Conservation (phyloP, 2,888 invertebrate genomes). For the Drosophila melanocephala region DNA sequence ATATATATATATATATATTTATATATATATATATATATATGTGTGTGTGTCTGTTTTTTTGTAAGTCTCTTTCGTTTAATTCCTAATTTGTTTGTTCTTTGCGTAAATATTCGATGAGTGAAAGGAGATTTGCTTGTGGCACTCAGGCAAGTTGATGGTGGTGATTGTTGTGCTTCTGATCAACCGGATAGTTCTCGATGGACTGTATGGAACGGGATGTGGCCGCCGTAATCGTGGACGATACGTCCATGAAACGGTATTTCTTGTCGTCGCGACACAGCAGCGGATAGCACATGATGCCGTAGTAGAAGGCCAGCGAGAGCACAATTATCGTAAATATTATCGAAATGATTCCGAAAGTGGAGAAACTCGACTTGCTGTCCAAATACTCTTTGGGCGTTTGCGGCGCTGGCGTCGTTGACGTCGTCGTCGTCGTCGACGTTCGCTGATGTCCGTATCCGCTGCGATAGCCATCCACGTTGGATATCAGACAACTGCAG, state of each 20-base stretch:
- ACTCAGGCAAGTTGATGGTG: conserved; percentile 68
- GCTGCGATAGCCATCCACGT: conserved; percentile 46
- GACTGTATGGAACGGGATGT: conserved; percentile 85
- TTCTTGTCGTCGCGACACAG: conserved; percentile 86
- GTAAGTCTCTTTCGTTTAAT: neutral
- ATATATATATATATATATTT: neutral
- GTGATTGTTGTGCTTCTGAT: conserved; percentile 78
- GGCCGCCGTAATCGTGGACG: conserved; percentile 84
- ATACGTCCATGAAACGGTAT: conserved; percentile 85
- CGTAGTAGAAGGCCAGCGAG: conserved; percentile 87
- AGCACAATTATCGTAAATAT: conserved; percentile 82
- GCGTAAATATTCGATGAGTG: conserved; percentile 13
- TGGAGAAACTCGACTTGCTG: conserved; percentile 86
- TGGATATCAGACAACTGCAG: conserved; percentile 57
- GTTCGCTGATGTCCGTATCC: conserved; percentile 38
- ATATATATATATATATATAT: neutral
- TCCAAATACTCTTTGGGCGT: conserved; percentile 83
- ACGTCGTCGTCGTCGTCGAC: conserved; percentile 59
- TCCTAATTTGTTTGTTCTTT: conserved; percentile 6
- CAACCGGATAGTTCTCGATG: conserved; percentile 84
- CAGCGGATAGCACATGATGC: conserved; percentile 89
- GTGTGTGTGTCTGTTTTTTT: neutral
- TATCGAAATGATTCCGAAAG: conserved; percentile 88
- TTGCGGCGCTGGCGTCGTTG: conserved; percentile 68
- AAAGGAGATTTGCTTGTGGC: neutral